Evolutionary conservation across 2,113 vertebrate species (phyloP), one percentile per base, ranked within the genome.

Genomic region (Stigmatopora nigra): DNA sequence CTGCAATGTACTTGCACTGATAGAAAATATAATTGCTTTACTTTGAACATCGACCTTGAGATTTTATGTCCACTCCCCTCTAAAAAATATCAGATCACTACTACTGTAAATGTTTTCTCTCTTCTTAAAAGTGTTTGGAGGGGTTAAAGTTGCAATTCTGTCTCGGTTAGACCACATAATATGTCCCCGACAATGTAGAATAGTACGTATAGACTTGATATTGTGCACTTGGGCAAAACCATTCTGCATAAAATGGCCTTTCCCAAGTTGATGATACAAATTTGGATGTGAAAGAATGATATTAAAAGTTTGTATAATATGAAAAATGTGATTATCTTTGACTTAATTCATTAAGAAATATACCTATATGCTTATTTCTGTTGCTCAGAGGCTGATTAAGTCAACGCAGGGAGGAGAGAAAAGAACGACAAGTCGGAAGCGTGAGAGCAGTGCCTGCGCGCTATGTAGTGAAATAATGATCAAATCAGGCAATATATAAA

Each of bases 391-490:
- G 68, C 68, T 67, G 72, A 75, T 68, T 77, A 59, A 72, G 66
- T 77, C 65, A 78, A 79, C 71, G 80, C 69, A 82, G 75, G 63
- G 15, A n/a, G 48, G 15, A n/a, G 48, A 75, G 65, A 62, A 61
- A 61, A 38, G 22, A 31, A 76, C 56, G 64, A 20, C 36, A 57
- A 73, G 20, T 22, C 41, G 38, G 61, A 62, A 12, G 60, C 6
- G 13, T 14, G 41, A 22, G 36, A 79, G 69, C 58, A 64, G 38
- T 35, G 75, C 63, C 64, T 58, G 36, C 68, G n/a, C n/a, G 46
- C 57, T 17, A 59, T 49, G 48, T 60, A 38, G 64, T 71, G 63
- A 76, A 59, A 69, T 52, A 68, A 51, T 16, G 49, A 53, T 64
- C 36, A 70, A 36, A 52, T 25, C 62, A 67, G 44, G 20, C 44